phyloP scores from a whole-genome alignment of 2,797 vertebrate species.

The Microctenopoma lineatum region DNA sequence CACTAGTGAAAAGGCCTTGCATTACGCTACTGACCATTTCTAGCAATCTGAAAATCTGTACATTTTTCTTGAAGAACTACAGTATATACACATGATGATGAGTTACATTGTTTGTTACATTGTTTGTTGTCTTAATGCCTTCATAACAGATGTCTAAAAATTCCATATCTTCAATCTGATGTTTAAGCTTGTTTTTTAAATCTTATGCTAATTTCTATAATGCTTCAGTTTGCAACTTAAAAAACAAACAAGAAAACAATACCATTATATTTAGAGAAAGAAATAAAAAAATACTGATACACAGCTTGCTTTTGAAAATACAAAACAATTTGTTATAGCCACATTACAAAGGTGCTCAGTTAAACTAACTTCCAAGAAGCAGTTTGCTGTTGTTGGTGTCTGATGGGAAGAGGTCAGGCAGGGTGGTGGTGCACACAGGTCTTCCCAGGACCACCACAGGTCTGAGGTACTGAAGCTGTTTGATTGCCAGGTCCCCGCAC shows the following conservation, averaged over 20 bases:
- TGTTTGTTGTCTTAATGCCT: conserved; percentile 32
- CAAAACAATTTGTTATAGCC: conserved; percentile 43
- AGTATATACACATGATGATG: conserved; percentile 65
- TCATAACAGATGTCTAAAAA: conserved; percentile 39
- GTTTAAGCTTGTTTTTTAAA: conserved; percentile 34
- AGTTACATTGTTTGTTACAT: too few species aligned
- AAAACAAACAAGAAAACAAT: conserved; percentile 56
- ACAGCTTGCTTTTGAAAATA: conserved; percentile 54
- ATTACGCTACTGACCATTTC: conserved; percentile 69
- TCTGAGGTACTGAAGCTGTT: conserved; percentile 98
- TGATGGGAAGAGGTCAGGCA: conserved; percentile 91
- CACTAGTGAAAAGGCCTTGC: conserved; percentile 65
- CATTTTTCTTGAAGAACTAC: conserved; percentile 61
- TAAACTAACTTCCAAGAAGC: conserved; percentile 88
- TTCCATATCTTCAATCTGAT: conserved; percentile 21
- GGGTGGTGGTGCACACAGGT: conserved; percentile 89
- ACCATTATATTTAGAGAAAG: conserved; percentile 56
- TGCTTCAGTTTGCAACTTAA: conserved; percentile 67
- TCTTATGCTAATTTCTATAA: conserved; percentile 58
- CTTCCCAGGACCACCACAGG: conserved; percentile 98
- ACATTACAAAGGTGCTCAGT: conserved; percentile 55
- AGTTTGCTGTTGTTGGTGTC: conserved; percentile 90
- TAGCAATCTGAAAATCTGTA: conserved; percentile 75
- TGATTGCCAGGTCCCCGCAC: conserved; percentile 97
- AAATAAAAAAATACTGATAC: conserved; percentile 68